Conservation (phyloP, 2,888 invertebrate species). For the Antitype chi region DNA sequence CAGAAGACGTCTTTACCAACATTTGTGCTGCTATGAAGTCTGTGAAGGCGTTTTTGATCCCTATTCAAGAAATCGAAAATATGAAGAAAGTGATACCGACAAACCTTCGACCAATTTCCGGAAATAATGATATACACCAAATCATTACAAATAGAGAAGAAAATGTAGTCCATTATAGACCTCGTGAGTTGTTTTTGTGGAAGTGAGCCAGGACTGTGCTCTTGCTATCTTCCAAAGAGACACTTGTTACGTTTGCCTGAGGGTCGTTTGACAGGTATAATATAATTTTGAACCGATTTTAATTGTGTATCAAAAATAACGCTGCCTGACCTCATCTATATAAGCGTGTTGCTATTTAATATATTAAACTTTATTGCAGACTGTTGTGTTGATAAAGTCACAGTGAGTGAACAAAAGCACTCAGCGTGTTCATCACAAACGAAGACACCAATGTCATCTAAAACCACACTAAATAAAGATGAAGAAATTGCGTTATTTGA, state of each 20-base stretch:
- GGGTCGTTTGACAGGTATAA: constrained; percentile 5
- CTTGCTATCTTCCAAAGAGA: constrained; percentile 23
- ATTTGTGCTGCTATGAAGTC: constrained; percentile 2
- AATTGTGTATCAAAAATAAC: constrained; percentile 1
- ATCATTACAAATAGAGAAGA: constrained; percentile 8
- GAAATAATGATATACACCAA: constrained; percentile 1
- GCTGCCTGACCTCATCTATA: background rate
- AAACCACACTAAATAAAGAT: constrained; percentile 1
- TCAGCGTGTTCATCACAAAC: constrained; percentile 5
- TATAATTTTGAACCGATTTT: background rate
- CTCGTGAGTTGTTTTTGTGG: constrained; percentile 36
- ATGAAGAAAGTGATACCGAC: constrained; percentile 5
- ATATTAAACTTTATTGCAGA: constrained; percentile 2
- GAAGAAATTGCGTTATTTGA: background rate
- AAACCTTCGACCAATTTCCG: constrained; percentile 5
- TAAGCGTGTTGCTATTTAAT: background rate
- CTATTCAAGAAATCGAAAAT: constrained; percentile 16
- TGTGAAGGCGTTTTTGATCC: constrained; percentile 1
- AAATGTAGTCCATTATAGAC: constrained; percentile 24
- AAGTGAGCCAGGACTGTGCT: constrained; percentile 16
- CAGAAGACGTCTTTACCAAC: background rate
- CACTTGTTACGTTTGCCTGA: constrained; percentile 18
- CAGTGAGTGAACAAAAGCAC: background rate
- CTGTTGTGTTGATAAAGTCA: constrained; percentile 3
- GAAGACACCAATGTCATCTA: constrained; percentile 5